Evolutionary conservation across 1,140 invertebrate species (phyloP).

Genomic region (Diabrotica undecimpunctata): DNA sequence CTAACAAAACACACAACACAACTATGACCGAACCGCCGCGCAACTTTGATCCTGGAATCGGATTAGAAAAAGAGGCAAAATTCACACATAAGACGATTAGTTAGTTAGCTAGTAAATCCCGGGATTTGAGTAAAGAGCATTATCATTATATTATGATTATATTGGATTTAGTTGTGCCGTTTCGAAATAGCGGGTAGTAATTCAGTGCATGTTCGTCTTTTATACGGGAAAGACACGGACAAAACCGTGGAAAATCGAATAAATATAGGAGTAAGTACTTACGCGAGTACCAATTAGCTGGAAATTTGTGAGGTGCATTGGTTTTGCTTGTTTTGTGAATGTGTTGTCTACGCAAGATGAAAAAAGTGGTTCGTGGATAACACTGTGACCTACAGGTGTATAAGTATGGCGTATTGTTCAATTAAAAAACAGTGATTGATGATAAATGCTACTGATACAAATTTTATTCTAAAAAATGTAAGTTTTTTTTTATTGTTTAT

Average conservation of each 20-base stretch:
- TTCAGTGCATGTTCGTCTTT: constrained; percentile 38
- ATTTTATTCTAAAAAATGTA: too few species aligned
- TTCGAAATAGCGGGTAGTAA: constrained; percentile 34
- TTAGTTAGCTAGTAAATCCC: constrained; percentile 46
- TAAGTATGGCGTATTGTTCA: too few species aligned
- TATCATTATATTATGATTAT: constrained; percentile 50
- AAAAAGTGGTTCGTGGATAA: too few species aligned
- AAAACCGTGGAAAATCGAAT: constrained; percentile 12
- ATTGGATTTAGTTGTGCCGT: constrained; percentile 46
- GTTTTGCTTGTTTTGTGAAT: too few species aligned
- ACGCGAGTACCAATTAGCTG: too few species aligned
- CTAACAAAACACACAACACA: not conserved
- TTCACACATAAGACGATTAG: constrained; percentile 49
- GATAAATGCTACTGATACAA: too few species aligned
- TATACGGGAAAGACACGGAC: constrained; percentile 27
- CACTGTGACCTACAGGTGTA: too few species aligned
- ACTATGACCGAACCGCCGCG: constrained; percentile 7
- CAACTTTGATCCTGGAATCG: constrained; percentile 32
- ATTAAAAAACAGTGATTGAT: too few species aligned
- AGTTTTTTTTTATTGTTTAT: too few species aligned
- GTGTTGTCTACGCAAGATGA: too few species aligned
- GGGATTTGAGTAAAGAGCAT: constrained; percentile 47
- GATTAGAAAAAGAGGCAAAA: constrained; percentile 48
- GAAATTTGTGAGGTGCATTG: too few species aligned
- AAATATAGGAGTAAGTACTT: too few species aligned